A percentile compares a stretch with the other conserved stretches of the same genome.
These are phyloP conservation scores for Cathartes aura DNA, from an alignment of 2,113 vertebrate species.

Conservation along the genomic window DNA sequence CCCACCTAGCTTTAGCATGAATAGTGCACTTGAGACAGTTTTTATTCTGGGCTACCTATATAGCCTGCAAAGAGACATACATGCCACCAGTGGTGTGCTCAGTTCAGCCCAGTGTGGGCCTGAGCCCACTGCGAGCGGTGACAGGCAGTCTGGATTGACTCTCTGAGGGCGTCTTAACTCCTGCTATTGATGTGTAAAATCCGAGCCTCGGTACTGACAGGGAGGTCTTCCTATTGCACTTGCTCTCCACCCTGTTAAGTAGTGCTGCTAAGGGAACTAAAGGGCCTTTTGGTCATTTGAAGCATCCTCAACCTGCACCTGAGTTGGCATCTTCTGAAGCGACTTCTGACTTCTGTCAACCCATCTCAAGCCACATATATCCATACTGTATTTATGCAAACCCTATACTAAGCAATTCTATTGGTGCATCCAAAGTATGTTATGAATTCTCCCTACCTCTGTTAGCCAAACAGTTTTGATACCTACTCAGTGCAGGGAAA, in stretches of 20 bases:
- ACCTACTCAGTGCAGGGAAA: neutral
- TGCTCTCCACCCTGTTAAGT: neutral
- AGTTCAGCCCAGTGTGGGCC: fast-evolving
- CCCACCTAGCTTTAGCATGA: neutral
- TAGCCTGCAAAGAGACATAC: fast-evolving
- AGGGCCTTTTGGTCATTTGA: neutral
- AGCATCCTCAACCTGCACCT: neutral
- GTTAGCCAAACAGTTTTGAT: neutral
- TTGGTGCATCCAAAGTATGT: neutral
- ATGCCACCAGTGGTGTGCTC: fast-evolving
- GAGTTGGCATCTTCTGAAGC: fast-evolving
- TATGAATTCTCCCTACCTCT: neutral
- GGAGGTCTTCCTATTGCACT: neutral
- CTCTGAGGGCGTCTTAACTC: neutral
- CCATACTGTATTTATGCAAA: neutral
- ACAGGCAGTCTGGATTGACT: neutral
- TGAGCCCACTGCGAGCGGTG: neutral
- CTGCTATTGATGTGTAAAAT: neutral
- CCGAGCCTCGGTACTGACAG: fast-evolving
- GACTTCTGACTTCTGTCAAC: neutral
- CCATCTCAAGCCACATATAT: neutral
- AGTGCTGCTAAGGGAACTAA: neutral
- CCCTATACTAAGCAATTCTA: neutral
- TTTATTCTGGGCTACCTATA: neutral
- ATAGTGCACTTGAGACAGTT: neutral